Percentiles rank a stretch among this genome's conserved stretches.
Conservation (phyloP, 1,140 invertebrate species). For the Psix sp. region DNA sequence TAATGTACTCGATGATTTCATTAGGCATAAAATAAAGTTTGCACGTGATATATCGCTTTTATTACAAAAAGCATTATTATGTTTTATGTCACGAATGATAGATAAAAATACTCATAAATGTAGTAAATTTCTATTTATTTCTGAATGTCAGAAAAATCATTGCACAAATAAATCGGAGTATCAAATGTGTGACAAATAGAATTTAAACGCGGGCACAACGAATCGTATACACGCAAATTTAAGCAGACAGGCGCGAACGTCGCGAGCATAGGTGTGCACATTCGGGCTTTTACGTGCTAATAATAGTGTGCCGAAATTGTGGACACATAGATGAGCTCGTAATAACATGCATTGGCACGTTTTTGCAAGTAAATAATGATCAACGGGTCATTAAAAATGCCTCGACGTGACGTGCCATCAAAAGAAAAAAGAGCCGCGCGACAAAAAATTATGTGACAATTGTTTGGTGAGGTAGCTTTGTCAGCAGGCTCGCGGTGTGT, state of each 20-base stretch:
- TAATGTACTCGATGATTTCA: too few relatives aligned
- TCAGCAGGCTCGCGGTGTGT: conserved; percentile 14
- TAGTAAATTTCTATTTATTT: too few relatives aligned
- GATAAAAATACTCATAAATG: too few relatives aligned
- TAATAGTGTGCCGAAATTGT: conserved; percentile 60
- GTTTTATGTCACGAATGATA: too few relatives aligned
- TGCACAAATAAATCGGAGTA: conserved; percentile 57
- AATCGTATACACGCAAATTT: conserved; percentile 15
- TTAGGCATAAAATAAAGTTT: too few relatives aligned
- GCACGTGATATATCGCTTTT: too few relatives aligned
- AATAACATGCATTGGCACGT: conserved; percentile 56
- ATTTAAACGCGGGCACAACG: conserved; percentile 47
- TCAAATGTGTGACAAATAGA: conserved; percentile 49
- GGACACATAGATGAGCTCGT: conserved; percentile 43
- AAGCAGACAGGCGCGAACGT: conserved; percentile 23
- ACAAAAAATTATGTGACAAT: conserved; percentile 46
- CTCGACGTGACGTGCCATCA: conserved; percentile 32
- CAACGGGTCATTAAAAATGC: conserved; percentile 51
- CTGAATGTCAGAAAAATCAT: too few relatives aligned
- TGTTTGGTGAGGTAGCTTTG: conserved; percentile 32
- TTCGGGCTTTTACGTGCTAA: conserved; percentile 61
- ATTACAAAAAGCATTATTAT: too few relatives aligned
- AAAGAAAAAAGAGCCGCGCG: conserved; percentile 22
- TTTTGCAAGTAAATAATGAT: conserved; percentile 51
- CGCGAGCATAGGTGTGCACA: conserved; percentile 22